A percentile compares a stretch with the other conserved stretches of the same genome.
Evolutionary conservation across 2,113 vertebrate genomes (phyloP).

Genomic region (Boulengeromyrus knoepffleri): DNA sequence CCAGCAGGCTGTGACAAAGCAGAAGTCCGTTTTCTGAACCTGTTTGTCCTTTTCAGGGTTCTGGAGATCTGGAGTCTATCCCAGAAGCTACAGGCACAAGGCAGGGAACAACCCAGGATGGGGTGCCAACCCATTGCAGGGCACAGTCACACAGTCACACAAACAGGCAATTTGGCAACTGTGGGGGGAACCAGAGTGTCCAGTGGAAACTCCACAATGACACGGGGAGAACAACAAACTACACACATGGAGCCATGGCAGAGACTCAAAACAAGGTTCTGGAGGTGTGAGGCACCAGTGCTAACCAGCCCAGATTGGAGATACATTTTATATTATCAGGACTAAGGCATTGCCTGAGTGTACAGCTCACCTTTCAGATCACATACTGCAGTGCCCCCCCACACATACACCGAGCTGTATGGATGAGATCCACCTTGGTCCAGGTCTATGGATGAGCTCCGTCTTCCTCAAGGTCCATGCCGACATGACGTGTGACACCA

Average conservation of each 20-base stretch:
- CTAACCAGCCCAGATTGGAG: background rate
- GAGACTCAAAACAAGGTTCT: background rate
- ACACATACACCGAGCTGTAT: background rate
- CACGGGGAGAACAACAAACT: background rate
- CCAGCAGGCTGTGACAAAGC: background rate
- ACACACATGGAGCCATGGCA: background rate
- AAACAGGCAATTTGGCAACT: background rate
- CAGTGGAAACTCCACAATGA: background rate
- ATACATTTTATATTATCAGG: background rate
- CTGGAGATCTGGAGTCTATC: background rate
- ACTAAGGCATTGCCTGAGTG: background rate
- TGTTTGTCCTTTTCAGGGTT: background rate
- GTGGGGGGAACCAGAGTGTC: background rate
- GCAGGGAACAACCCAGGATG: background rate
- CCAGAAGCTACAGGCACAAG: background rate
- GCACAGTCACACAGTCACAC: background rate
- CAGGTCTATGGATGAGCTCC: background rate
- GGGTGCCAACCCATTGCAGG: background rate
- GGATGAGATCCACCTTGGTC: background rate
- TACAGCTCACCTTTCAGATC: background rate
- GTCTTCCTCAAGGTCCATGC: background rate
- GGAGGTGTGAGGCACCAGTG: background rate
- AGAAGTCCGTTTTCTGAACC: background rate
- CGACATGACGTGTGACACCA: background rate
- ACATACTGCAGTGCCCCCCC: background rate